These are phyloP conservation scores for Zosterops lateralis DNA, from an alignment of 2,113 vertebrate genomes.

Conservation along the genomic window DNA sequence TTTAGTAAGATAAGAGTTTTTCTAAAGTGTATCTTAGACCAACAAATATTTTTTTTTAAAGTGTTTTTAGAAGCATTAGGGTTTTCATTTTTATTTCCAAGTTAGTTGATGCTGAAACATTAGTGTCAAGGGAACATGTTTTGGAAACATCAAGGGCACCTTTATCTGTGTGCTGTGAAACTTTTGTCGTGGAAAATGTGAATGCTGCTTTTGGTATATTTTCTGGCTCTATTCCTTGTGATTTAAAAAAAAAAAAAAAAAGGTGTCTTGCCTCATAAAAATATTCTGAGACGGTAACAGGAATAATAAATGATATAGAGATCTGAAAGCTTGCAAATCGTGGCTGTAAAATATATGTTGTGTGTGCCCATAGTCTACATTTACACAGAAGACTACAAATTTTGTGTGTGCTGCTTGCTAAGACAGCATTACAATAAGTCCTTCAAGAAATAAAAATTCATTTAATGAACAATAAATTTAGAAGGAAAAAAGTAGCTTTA, in stretches of 20 bases:
- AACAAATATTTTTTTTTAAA: not conserved
- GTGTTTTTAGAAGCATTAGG: not conserved
- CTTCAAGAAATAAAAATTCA: not conserved
- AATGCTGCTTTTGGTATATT: not conserved
- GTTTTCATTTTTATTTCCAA: not conserved
- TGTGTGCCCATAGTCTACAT: not conserved
- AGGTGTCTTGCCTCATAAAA: not conserved
- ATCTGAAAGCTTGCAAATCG: not conserved
- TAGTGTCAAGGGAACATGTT: not conserved
- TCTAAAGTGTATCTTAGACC: not conserved
- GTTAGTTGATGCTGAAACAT: not conserved
- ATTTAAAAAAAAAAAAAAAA: not conserved
- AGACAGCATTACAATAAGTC: not conserved
- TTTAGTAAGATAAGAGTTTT: not conserved
- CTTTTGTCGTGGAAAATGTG: not conserved
- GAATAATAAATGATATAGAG: not conserved
- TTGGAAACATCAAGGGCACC: not conserved
- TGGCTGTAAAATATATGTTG: not conserved
- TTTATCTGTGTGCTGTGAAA: not conserved
- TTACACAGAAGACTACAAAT: not conserved
- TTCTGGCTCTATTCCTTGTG: not conserved
- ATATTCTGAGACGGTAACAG: not conserved
- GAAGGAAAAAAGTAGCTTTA: not conserved
- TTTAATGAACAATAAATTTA: not conserved
- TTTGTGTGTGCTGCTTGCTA: not conserved